A percentile compares a stretch with the other conserved stretches of the same genome.
Conservation (phyloP, 2,113 vertebrate genomes). For the Plecotus auritus region DNA sequence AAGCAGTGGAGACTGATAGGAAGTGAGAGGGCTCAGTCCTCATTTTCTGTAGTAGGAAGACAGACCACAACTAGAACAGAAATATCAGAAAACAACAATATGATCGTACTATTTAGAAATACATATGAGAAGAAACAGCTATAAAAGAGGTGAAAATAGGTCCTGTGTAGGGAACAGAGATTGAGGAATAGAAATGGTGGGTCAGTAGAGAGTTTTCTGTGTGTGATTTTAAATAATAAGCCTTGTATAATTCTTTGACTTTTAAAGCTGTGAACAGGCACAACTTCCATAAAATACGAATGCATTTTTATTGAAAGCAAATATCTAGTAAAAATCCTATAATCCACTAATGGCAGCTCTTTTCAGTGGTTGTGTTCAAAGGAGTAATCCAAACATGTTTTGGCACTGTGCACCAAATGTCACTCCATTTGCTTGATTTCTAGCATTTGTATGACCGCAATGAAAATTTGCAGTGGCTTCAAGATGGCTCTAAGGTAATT, state of each 20-base stretch:
- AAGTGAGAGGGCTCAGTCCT: not conserved
- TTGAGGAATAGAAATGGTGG: not conserved
- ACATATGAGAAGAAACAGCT: not conserved
- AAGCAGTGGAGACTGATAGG: not conserved
- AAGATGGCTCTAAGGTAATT: conserved; percentile 31
- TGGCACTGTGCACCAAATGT: not conserved
- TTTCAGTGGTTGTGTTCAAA: not conserved
- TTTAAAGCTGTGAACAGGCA: not conserved
- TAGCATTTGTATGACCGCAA: conserved; percentile 26
- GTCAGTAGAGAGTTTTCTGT: not conserved
- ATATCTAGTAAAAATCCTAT: not conserved
- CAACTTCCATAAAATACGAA: not conserved
- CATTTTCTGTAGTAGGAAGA: not conserved
- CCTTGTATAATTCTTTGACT: not conserved
- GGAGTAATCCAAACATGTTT: not conserved
- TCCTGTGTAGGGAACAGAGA: not conserved
- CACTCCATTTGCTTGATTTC: not conserved
- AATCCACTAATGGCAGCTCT: not conserved
- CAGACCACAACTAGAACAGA: not conserved
- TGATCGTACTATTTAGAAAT: not conserved
- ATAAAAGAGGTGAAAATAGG: not conserved
- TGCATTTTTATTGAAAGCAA: conserved; percentile 16
- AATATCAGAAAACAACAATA: not conserved
- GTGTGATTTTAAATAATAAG: not conserved
- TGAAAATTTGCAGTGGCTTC: conserved; percentile 27